Conservation (phyloP, 2,797 vertebrate species). For the Crenichthys baileyi region DNA sequence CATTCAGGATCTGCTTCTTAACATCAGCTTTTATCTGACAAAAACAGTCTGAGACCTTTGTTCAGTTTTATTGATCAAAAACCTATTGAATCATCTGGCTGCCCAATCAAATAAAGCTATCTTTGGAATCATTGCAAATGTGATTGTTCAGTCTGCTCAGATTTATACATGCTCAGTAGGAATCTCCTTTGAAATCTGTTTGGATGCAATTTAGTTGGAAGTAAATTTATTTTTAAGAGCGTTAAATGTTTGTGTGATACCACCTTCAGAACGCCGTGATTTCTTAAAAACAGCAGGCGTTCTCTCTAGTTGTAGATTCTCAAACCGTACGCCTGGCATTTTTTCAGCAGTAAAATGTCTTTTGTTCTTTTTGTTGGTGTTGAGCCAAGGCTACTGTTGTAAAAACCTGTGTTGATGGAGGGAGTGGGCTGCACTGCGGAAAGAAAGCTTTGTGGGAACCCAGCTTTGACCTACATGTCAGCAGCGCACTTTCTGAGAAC, state of each 20-base stretch:
- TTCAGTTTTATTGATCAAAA: constrained; percentile 14
- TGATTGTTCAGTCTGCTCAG: constrained; percentile 1
- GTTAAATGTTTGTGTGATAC: background rate
- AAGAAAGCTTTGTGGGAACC: constrained; percentile 46
- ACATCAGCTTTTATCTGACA: constrained; percentile 25
- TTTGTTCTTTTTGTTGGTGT: constrained; percentile 47
- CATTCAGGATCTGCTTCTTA: constrained; percentile 30
- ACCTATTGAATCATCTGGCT: constrained; percentile 20
- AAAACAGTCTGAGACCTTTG: constrained; percentile 5
- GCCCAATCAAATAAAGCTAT: constrained; percentile 33
- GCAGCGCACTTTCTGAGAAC: constrained; percentile 31
- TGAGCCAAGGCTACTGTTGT: constrained; percentile 45
- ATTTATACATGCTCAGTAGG: background rate
- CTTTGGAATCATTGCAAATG: constrained; percentile 19
- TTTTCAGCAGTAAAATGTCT: constrained; percentile 7
- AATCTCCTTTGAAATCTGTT: constrained; percentile 23
- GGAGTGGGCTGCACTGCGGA: constrained; percentile 54
- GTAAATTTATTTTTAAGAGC: constrained; percentile 4
- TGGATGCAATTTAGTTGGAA: constrained; percentile 36
- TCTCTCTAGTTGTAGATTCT: constrained; percentile 2
- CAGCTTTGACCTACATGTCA: constrained; percentile 48
- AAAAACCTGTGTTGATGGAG: constrained; percentile 49
- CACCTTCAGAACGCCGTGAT: background rate
- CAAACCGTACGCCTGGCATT: background rate
- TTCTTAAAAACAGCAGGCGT: background rate